These are phyloP conservation scores for Epinephelus malabaricus DNA, from an alignment of 2,797 vertebrate species.

Conservation along the genomic window DNA sequence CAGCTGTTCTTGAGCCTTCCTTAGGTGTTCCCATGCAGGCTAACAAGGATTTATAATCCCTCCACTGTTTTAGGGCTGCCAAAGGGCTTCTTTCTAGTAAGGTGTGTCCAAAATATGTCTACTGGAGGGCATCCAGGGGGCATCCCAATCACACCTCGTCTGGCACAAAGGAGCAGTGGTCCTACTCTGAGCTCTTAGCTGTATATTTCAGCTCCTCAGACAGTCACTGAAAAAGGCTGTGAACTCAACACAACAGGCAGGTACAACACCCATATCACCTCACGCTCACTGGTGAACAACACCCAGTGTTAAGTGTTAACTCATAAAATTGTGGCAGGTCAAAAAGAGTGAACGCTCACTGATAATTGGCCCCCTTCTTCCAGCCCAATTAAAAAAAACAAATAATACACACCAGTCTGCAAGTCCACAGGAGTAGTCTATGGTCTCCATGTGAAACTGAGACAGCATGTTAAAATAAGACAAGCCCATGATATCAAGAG, in stretches of 20 bases:
- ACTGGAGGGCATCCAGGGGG: not conserved
- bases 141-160: not conserved
- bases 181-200: not conserved
- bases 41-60: not conserved
- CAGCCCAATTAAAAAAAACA: too few relatives aligned
- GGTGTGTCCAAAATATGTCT: not conserved
- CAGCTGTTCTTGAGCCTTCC: not conserved
- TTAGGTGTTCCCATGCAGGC: not conserved
- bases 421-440: too few relatives aligned
- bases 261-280: not conserved
- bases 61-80: not conserved
- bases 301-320: not conserved
- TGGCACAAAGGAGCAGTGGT: not conserved
- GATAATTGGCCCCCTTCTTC: not conserved
- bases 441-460: too few relatives aligned
- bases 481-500: too few relatives aligned
- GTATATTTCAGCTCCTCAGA: not conserved
- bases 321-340: not conserved
- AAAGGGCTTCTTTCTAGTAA: not conserved
- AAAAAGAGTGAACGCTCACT: too few relatives aligned
- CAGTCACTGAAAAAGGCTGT: not conserved
- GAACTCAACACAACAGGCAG: not conserved
- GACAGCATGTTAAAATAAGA: too few relatives aligned
- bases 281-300: not conserved
- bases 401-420: too few relatives aligned